Conservation (phyloP, 2,113 vertebrate species). For the Cervus canadensis region DNA sequence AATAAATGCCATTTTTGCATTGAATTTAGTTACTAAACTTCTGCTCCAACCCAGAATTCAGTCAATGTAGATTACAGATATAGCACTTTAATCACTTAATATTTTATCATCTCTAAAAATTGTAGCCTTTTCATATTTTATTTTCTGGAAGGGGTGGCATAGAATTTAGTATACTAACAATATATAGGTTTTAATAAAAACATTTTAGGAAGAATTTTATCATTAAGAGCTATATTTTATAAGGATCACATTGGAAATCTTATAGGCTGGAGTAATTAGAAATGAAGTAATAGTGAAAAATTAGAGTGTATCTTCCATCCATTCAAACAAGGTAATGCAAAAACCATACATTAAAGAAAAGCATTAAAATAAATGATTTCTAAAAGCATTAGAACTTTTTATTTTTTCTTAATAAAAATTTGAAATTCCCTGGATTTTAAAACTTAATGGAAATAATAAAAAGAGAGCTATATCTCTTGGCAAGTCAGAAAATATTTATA, state of each 20-base stretch:
- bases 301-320: neutral
- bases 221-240: neutral
- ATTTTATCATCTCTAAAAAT: neutral
- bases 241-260: neutral
- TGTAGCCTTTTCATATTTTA: neutral
- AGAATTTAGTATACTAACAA: neutral
- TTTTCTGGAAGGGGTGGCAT: neutral
- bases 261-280: neutral
- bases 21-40: neutral
- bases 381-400: neutral
- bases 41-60: neutral
- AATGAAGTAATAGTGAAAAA: neutral
- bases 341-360: neutral
- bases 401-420: neutral
- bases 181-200: neutral
- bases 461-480: neutral
- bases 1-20: neutral
- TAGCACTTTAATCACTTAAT: neutral
- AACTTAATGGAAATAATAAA: neutral
- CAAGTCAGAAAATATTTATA: neutral
- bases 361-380: neutral
- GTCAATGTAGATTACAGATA: neutral
- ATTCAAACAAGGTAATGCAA: neutral
- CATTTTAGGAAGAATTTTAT: neutral
- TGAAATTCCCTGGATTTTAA: neutral